phyloP scores from a whole-genome alignment of 2,797 vertebrate genomes.

The Onychomys arenicola region DNA sequence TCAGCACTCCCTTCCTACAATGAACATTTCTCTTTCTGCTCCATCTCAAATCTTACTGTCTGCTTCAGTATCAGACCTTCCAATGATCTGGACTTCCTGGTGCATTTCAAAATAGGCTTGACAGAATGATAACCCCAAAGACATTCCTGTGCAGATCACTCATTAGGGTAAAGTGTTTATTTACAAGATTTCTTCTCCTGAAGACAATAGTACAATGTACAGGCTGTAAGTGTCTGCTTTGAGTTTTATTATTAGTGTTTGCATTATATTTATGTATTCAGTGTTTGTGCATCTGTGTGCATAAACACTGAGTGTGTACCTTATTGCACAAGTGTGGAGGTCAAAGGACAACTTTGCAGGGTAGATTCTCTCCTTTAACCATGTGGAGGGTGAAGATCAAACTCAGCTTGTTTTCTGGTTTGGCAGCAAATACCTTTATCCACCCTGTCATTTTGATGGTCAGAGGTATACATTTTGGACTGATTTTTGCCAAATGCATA shows the following conservation, averaged over 20 bases:
- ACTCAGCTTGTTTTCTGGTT: neutral
- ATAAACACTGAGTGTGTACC: no score
- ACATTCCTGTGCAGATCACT: neutral
- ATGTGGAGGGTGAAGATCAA: neutral
- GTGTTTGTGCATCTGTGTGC: neutral
- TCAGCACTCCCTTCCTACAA: neutral
- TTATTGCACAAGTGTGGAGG: neutral
- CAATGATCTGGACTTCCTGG: neutral
- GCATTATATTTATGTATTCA: neutral
- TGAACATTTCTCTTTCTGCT: neutral
- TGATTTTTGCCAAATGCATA: neutral
- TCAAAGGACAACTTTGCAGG: neutral
- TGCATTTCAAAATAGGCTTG: neutral
- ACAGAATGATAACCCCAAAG: neutral
- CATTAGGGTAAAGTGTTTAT: neutral
- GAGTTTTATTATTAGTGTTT: neutral
- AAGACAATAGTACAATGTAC: neutral
- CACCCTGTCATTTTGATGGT: neutral
- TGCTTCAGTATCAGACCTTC: neutral
- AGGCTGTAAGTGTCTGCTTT: neutral
- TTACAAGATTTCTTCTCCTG: neutral
- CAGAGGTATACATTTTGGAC: neutral
- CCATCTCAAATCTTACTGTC: neutral
- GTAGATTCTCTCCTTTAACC: neutral
- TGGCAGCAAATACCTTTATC: neutral